Evolutionary conservation across 2,888 invertebrate species (phyloP), one percentile per base, ranked within the genome.

Genomic region (Ariolimax columbianus): DNA sequence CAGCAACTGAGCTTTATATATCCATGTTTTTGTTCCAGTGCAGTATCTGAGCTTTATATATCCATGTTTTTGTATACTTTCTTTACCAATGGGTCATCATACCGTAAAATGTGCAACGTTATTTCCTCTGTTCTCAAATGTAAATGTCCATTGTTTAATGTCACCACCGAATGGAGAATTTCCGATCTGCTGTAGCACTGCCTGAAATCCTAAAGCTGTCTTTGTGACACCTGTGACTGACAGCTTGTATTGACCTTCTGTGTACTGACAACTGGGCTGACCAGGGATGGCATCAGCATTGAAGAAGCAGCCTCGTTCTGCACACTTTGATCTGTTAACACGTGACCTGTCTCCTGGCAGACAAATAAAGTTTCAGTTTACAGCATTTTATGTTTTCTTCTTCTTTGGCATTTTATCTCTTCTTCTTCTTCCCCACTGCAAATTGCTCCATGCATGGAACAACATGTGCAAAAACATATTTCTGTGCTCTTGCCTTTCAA

Each of bases 101-200:
- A 86, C 86, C 59, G n/a, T 81, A 70, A 86, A 77, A 26, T 77
- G 66, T 26, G 79, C 78, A 26, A 84, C 33, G 19, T 86, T 33
- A 36, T 84, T 55, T 63, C 77, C 84, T 43, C 77, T 63, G 59
- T 78, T 82, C 63, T 82, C 77, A 40, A 84, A 82, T 7, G 51
- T 72, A 36, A 86, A 84, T 9, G 40, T 70, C 77, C 84, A 84
- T 33, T 73, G 68, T 7, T 30, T 11, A 43, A 86, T 68, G 36
- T 81, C 40, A 2, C 81, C 73, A n/a, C 68, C 77, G 63, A 86
- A 86, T 6, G 86, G 86, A 1, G 77, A 72, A 0, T 43, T 11
- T 9, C 82, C 81, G 51, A 26, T 78, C 30, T 79, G 59, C 36
- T 72, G 30, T 4, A 84, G 51, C 3, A 40, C 51, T 26, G 72